These are phyloP conservation scores for Columba janthina DNA, from an alignment of 2,113 vertebrate species.

Conservation along the genomic window DNA sequence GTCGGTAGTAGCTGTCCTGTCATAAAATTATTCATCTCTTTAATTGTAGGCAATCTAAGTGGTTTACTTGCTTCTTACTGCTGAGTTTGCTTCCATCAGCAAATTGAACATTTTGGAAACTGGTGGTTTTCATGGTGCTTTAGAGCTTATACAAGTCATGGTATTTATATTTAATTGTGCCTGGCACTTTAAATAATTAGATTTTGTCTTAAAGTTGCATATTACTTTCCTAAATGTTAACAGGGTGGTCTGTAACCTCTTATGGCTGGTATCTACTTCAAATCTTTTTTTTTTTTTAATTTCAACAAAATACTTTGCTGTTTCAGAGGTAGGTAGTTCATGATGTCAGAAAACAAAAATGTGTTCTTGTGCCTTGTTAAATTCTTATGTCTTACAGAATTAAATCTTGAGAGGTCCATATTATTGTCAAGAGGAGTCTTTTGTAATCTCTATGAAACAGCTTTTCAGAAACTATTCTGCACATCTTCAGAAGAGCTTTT, in stretches of 20 bases:
- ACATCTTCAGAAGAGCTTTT: not conserved
- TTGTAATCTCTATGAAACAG: not conserved
- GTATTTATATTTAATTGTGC: not conserved
- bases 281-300: not conserved
- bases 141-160: not conserved
- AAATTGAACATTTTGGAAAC: conserved; percentile 57
- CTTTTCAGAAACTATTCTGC: not conserved
- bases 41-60: conserved; percentile 50
- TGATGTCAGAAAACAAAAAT: not conserved
- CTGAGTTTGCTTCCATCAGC: conserved; percentile 46
- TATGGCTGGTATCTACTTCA: not conserved
- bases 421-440: not conserved
- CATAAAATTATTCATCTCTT: conserved; percentile 53
- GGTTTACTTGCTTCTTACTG: not conserved
- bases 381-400: not conserved
- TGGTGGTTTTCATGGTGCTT: conserved; percentile 6
- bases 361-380: not conserved
- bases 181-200: not conserved
- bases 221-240: not conserved
- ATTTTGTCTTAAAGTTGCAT: not conserved
- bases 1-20: conserved; percentile 13
- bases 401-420: not conserved
- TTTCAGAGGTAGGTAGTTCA: not conserved
- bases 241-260: not conserved
- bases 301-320: not conserved